phyloP scores from a whole-genome alignment of 2,797 vertebrate species.

The Hydrolagus colliei region DNA sequence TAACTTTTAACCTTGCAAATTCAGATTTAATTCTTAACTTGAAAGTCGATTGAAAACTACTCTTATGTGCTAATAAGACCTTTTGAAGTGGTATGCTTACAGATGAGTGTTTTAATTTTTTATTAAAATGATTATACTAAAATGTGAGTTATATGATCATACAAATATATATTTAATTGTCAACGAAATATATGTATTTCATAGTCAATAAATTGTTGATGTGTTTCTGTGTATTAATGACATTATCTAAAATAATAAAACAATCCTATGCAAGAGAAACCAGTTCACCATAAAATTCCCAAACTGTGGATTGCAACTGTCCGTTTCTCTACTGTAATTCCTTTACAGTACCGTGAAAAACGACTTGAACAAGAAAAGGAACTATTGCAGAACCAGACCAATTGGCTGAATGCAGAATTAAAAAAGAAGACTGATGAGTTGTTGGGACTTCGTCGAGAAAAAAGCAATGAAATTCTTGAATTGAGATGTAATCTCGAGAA shows the following conservation, averaged over 20 bases:
- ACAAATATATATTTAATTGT: too few species aligned
- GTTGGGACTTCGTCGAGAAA: constrained; percentile 75
- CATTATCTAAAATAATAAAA: too few species aligned
- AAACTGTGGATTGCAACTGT: background rate
- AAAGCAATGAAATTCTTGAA: constrained; percentile 84
- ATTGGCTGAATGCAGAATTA: constrained; percentile 82
- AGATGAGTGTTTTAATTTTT: too few species aligned
- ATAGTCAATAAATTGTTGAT: too few species aligned
- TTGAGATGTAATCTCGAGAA: constrained; percentile 82
- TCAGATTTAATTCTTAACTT: background rate
- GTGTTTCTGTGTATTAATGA: too few species aligned
- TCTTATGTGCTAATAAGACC: too few species aligned
- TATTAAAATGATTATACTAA: too few species aligned
- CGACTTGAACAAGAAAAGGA: constrained; percentile 93
- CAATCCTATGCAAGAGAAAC: too few species aligned
- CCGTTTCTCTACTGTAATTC: constrained; percentile 14
- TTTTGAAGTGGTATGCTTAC: too few species aligned
- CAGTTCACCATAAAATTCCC: too few species aligned
- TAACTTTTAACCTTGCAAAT: background rate
- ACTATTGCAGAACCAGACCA: constrained; percentile 72
- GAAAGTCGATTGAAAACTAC: background rate
- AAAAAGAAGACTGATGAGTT: constrained; percentile 89
- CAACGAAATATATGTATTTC: too few species aligned
- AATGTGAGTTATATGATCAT: too few species aligned
- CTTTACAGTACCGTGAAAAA: constrained; percentile 79